phyloP scores from a whole-genome alignment of 2,888 invertebrate genomes.

The Drosophila mercatorum region DNA sequence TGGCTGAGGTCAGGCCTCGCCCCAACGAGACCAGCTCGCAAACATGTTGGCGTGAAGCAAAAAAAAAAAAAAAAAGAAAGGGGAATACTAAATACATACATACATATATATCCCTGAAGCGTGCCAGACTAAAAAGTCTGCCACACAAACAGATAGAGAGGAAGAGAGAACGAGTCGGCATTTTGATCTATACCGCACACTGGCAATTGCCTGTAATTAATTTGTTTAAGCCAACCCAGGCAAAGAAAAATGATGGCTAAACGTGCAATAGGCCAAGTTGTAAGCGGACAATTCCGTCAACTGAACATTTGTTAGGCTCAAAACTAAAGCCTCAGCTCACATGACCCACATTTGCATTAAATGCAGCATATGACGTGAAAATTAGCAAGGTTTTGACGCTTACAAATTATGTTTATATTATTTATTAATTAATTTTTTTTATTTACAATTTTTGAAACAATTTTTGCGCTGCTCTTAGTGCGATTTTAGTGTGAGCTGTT shows the following conservation, averaged over 20 bases:
- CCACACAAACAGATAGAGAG: not conserved
- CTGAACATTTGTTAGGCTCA: conserved; percentile 22
- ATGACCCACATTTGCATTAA: conserved; percentile 1
- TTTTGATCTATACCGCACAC: conserved; percentile 24
- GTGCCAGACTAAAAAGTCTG: conserved; percentile 6
- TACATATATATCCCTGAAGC: not conserved
- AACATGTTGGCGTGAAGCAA: conserved; percentile 37
- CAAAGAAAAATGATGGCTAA: conserved; percentile 29
- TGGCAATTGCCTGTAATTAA: conserved; percentile 46
- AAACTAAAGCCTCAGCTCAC: conserved; percentile 5
- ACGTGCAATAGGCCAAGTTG: conserved; percentile 14
- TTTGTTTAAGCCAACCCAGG: conserved; percentile 25
- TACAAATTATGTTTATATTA: not conserved
- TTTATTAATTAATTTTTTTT: too few relatives aligned
- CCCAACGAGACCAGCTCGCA: conserved; percentile 46
- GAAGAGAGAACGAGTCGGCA: conserved; percentile 16
- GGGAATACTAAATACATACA: not conserved
- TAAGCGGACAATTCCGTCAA: not conserved
- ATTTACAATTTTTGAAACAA: too few relatives aligned
- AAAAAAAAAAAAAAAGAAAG: conserved; percentile 8
- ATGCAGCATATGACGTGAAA: not conserved
- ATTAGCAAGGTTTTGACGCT: not conserved
- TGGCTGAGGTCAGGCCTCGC: conserved; percentile 52
- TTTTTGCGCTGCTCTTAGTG: too few relatives aligned
- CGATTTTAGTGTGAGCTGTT: too few relatives aligned